Evolutionary conservation across 2,888 invertebrate genomes (phyloP).

Genomic region (Volucella inflata): DNA sequence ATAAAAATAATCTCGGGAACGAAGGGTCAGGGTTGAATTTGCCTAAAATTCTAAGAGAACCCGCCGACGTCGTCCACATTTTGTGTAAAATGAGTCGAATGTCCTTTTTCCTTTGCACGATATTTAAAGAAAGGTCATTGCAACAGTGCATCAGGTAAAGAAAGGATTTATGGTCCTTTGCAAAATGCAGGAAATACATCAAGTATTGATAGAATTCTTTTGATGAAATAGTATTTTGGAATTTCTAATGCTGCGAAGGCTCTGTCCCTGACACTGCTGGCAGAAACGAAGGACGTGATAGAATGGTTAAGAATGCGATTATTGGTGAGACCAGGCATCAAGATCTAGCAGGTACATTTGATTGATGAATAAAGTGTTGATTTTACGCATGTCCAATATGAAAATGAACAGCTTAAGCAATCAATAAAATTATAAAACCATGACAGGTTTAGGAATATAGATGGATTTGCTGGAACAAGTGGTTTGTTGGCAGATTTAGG

Average conservation of each 20-base stretch:
- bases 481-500: no score
- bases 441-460: no score
- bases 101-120: constrained; percentile 33
- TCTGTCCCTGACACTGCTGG: not conserved
- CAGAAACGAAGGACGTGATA: constrained; percentile 40
- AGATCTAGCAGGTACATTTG: constrained; percentile 40
- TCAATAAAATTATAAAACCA: no score
- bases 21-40: constrained; percentile 67
- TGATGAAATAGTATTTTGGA: constrained; percentile 23
- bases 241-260: constrained; percentile 50
- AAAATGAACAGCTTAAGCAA: not conserved
- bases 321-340: constrained; percentile 3
- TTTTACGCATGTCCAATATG: constrained; percentile 15
- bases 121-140: constrained; percentile 50
- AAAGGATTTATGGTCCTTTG: constrained; percentile 30
- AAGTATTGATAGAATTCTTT: constrained; percentile 48
- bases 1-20: constrained; percentile 53
- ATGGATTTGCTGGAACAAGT: no score
- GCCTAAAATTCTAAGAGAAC: constrained; percentile 53
- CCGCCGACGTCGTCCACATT: not conserved
- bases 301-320: constrained; percentile 22
- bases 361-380: constrained; percentile 15
- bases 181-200: constrained; percentile 33
- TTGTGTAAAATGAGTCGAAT: constrained; percentile 43
- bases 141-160: constrained; percentile 48